phyloP scores from a whole-genome alignment of 1,140 invertebrate genomes.

The Drosophila albomicans region DNA sequence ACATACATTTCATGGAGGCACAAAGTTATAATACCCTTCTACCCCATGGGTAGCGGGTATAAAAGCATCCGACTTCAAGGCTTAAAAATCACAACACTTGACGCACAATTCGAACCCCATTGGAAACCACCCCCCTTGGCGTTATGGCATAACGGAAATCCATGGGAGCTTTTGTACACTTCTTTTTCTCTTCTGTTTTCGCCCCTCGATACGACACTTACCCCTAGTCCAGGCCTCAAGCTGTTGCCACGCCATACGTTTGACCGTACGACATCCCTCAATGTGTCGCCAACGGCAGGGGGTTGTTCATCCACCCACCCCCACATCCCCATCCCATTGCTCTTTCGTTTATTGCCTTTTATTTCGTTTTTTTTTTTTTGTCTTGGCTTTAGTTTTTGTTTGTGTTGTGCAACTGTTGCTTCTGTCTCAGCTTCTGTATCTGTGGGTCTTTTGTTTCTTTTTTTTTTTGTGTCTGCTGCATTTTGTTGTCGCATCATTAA shows the following conservation, averaged over 20 bases:
- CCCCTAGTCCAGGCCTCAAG: not conserved
- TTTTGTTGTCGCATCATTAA: constrained; percentile 73
- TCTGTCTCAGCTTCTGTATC: constrained; percentile 34
- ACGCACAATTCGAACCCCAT: constrained; percentile 11
- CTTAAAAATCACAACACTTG: constrained; percentile 64
- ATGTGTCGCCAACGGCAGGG: constrained; percentile 12
- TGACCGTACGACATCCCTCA: constrained; percentile 46
- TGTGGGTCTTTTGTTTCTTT: constrained; percentile 59
- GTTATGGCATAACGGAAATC: constrained; percentile 35
- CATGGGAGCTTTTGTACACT: constrained; percentile 33
- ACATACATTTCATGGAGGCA: too few relatives aligned
- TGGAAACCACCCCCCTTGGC: not conserved
- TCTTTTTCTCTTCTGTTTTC: constrained; percentile 5
- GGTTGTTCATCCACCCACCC: constrained; percentile 6
- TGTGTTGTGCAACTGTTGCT: constrained; percentile 70
- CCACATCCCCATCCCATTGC: not conserved
- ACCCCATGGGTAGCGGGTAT: too few relatives aligned
- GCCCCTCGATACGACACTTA: not conserved
- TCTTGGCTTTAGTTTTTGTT: constrained; percentile 11
- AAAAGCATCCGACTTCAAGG: constrained; percentile 39
- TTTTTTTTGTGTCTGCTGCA: constrained; percentile 43
- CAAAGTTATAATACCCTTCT: too few relatives aligned
- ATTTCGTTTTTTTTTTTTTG: constrained; percentile 15
- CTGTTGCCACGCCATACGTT: constrained; percentile 20
- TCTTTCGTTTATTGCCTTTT: constrained; percentile 33